Conservation (phyloP, 1,140 invertebrate species). For the Ladona fulva region DNA sequence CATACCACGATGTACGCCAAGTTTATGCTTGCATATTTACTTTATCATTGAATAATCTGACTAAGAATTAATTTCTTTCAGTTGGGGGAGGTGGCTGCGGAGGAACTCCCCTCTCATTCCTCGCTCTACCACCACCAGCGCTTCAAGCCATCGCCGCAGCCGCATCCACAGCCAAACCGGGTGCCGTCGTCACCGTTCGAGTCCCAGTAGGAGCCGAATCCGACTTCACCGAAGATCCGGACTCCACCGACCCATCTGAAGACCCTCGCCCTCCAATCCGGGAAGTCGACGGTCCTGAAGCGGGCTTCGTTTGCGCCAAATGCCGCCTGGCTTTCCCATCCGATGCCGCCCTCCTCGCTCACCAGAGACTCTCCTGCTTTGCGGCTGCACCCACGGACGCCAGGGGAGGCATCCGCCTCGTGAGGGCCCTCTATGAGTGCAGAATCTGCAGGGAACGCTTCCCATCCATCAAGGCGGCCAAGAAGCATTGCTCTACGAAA, state of each 20-base stretch:
- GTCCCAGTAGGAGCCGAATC: conserved; percentile 42
- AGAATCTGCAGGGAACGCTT: conserved; percentile 52
- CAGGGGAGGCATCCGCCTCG: conserved; percentile 51
- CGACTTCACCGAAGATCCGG: neutral
- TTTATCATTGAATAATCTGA: neutral
- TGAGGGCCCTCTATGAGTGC: conserved; percentile 61
- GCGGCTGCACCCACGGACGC: conserved; percentile 44
- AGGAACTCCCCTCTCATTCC: neutral
- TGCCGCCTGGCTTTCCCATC: conserved; percentile 72
- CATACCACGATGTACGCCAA: too few species aligned
- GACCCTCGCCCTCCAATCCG: conserved; percentile 34
- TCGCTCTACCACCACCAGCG: conserved; percentile 35
- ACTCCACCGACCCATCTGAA: conserved; percentile 25
- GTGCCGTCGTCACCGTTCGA: conserved; percentile 33
- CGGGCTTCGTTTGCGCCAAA: conserved; percentile 77
- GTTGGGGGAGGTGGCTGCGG: conserved; percentile 18
- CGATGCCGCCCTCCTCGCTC: conserved; percentile 57
- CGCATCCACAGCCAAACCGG: conserved; percentile 32
- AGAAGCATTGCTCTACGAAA: conserved; percentile 54
- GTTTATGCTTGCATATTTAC: neutral
- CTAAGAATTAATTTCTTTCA: neutral
- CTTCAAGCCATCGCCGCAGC: conserved; percentile 40
- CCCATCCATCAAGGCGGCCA: conserved; percentile 48
- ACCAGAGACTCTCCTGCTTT: conserved; percentile 58
- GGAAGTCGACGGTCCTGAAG: conserved; percentile 57